phyloP scores from a whole-genome alignment of 1,140 invertebrate species.

The Drosophila burlai region DNA sequence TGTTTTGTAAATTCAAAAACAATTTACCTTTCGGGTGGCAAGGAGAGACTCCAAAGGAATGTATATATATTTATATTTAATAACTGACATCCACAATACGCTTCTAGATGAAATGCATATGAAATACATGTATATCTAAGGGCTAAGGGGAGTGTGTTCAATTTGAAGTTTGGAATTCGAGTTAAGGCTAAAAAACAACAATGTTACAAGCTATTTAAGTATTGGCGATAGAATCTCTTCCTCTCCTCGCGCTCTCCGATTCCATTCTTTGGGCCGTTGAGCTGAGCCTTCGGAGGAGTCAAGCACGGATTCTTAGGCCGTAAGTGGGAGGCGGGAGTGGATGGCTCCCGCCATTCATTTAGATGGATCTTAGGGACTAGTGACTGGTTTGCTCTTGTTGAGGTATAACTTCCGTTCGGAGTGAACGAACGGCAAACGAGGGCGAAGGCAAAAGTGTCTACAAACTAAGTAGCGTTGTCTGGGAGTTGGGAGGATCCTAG shows the following conservation, averaged over 20 bases:
- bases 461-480: constrained; percentile 28
- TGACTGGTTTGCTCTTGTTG: constrained; percentile 66
- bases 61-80: constrained; percentile 31
- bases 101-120: constrained; percentile 46
- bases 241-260: constrained; percentile 4
- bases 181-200: constrained; percentile 47
- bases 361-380: constrained; percentile 60
- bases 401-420: constrained; percentile 60
- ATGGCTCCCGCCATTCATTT: not conserved
- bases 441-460: constrained; percentile 53
- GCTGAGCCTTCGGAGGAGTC: constrained; percentile 3
- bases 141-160: constrained; percentile 36
- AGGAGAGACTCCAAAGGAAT: constrained; percentile 9
- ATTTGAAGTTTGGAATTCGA: constrained; percentile 28
- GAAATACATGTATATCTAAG: constrained; percentile 36
- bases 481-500: constrained; percentile 3
- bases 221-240: constrained; percentile 68
- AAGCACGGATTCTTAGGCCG: constrained; percentile 31
- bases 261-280: constrained; percentile 19
- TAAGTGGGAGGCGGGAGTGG: constrained; percentile 16
- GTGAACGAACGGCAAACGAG: constrained; percentile 57
- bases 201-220: constrained; percentile 79
- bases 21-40: constrained; percentile 41
- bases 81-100: constrained; percentile 58
- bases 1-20: constrained; percentile 66